Base-by-base conservation (phyloP, 1,140 invertebrate species). In the Drosophila busckii region DNA sequence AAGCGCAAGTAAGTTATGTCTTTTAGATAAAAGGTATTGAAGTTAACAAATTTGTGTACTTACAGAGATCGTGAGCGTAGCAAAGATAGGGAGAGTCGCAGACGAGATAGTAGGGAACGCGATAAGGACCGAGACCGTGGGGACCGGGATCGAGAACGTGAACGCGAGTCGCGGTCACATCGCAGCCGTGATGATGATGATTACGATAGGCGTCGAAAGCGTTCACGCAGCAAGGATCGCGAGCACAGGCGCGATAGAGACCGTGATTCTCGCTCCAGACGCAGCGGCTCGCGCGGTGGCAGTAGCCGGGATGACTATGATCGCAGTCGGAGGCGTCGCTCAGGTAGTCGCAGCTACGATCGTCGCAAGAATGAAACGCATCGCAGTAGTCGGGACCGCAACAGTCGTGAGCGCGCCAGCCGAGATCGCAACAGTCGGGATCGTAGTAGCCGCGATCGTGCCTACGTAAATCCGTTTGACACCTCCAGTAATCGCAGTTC, bases 401-500 rank as follows among this genome's bases (percentile, higher is more conserved):
- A 29, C 9, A 63, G 54, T 46, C 82, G 89, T n/a, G 88, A 89
- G 35, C 75, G 88, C 10, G 88, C 85, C 22, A 84, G 88, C 2
- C 83, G 89, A 15, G 88, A 89, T 23, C 70, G 87, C 0, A 58
- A 29, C 9, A 63, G 54, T 46, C 82, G 89, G 9, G 88, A 89
- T 32, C 75, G 88, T 9, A 88, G 86, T 19, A 84, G 88, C 2
- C 83, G 89, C 15, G 88, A 89, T 23, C 70, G 87, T n/a, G 85
- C 87, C 4, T 85, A 89, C 9, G 87, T 88, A 8, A 87, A 89
- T 52, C 70, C 76, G 1, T 73, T 85, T 4, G 90, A 89, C 54
- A 87, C 89, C 28, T 89, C 89, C 5, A 89, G 89, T 52, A 89
- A 89, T 44, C 90, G 89, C 75, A 90, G 53, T 10, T 46, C 35